A percentile compares a stretch with the other conserved stretches of the same genome.
These are phyloP conservation scores for Lordiphosa mommai DNA, from an alignment of 1,140 invertebrate species.

Conservation along the genomic window DNA sequence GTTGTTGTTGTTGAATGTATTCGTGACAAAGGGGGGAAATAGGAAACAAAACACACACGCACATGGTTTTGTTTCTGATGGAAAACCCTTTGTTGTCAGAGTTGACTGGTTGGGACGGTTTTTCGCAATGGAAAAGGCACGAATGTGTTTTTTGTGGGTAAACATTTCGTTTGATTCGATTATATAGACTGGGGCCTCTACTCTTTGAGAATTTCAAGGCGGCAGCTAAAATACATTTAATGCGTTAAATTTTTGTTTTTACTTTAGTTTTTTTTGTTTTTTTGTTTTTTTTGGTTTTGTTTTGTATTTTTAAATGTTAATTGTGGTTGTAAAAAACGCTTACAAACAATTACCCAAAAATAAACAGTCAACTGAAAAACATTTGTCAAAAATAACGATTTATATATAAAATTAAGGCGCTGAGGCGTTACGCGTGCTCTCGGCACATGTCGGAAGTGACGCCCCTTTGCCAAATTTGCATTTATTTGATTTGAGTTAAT, in stretches of 20 bases:
- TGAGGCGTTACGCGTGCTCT: conserved; percentile 9
- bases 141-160: conserved; percentile 54
- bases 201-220: conserved; percentile 56
- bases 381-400: conserved; percentile 50
- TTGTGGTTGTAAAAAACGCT: conserved; percentile 49
- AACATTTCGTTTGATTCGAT: conserved; percentile 30
- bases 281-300: conserved; percentile 13
- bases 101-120: conserved; percentile 58
- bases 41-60: neutral
- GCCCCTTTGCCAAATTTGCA: conserved; percentile 17
- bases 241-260: conserved; percentile 10
- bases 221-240: conserved; percentile 30
- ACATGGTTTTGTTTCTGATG: neutral
- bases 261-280: conserved; percentile 14
- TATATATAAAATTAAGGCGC: conserved; percentile 9
- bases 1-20: conserved; percentile 27
- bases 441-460: neutral
- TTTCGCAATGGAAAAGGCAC: conserved; percentile 74
- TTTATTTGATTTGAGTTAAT: conserved; percentile 20
- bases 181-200: conserved; percentile 36
- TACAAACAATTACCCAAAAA: conserved; percentile 70
- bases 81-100: conserved; percentile 11
- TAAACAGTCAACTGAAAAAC: conserved; percentile 46
- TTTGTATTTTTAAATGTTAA: conserved; percentile 25
- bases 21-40: conserved; percentile 27